These are phyloP conservation scores for Thecophora atra DNA, from an alignment of 2,888 invertebrate genomes.

Conservation along the genomic window DNA sequence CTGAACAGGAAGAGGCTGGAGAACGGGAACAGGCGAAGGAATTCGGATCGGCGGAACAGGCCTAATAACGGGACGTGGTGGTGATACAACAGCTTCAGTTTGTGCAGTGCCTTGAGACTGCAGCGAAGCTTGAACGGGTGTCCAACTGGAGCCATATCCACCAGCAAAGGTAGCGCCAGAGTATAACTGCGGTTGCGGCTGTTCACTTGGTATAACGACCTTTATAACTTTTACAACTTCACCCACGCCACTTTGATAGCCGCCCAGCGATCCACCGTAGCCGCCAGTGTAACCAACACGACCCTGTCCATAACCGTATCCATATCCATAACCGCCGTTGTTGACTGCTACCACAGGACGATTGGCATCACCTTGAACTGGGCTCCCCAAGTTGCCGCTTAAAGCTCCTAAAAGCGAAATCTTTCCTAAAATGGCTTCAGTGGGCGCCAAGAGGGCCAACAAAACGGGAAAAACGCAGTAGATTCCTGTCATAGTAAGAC, in stretches of 20 bases:
- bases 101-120: constrained; percentile 34
- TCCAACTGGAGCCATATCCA: constrained; percentile 40
- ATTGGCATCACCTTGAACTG: constrained; percentile 15
- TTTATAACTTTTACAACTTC: constrained; percentile 44
- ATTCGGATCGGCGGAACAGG: constrained; percentile 21
- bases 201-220: constrained; percentile 43
- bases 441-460: constrained; percentile 51
- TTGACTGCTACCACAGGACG: neutral
- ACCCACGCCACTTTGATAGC: constrained; percentile 37
- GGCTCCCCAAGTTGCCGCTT: constrained; percentile 45
- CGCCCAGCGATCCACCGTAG: constrained; percentile 34
- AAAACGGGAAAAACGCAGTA: constrained; percentile 51
- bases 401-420: constrained; percentile 55
- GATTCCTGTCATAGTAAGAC: constrained; percentile 53
- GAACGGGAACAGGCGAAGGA: neutral
- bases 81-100: neutral
- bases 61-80: constrained; percentile 15
- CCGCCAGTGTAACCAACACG: constrained; percentile 20
- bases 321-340: constrained; percentile 28
- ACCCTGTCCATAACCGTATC: constrained; percentile 39
- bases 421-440: constrained; percentile 57
- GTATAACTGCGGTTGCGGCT: constrained; percentile 30
- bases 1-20: constrained; percentile 14
- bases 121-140: constrained; percentile 38
- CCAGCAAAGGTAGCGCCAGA: constrained; percentile 33